Percentiles rank a stretch among this genome's conserved stretches.
These are phyloP conservation scores for cattle (Bos taurus) DNA, from an alignment of 2,113 vertebrate genomes.

Conservation along the genomic window ARS-UCD2.0 NC_037329.1:23202001-23202500, in stretches of 20 bases:
- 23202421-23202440: neutral
- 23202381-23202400: neutral
- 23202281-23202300: neutral
- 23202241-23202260: neutral
- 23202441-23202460: neutral
- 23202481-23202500: neutral
- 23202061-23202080: neutral
- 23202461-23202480: neutral
- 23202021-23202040: neutral
- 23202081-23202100: neutral
- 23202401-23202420: neutral
- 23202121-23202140: neutral
- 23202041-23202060: neutral
- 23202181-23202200: neutral
- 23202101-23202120: neutral
- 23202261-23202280: neutral
- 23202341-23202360: neutral
- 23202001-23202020: neutral
- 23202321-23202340: neutral
- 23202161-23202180: neutral
- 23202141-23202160: neutral
- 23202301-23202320: neutral
- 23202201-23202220: neutral
- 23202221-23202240: neutral
- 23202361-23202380: neutral